phyloP scores from a whole-genome alignment of 2,113 vertebrate genomes.

The Gymnobelideus leadbeateri region DNA sequence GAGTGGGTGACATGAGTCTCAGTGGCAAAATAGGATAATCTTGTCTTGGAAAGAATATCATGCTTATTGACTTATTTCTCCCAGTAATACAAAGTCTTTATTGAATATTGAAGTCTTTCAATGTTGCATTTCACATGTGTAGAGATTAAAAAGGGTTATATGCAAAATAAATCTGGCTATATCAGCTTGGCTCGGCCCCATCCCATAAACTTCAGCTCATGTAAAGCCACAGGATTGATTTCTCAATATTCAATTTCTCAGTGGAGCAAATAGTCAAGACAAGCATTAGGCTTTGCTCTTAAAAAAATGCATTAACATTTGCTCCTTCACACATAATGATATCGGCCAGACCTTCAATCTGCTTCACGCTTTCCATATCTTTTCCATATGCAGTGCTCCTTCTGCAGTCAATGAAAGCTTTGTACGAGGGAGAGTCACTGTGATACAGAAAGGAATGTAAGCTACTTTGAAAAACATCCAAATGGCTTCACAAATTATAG shows the following conservation, averaged over 20 bases:
- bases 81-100: constrained; percentile 54
- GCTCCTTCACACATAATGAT: neutral
- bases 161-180: constrained; percentile 63
- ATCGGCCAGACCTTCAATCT: constrained; percentile 36
- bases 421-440: constrained; percentile 17
- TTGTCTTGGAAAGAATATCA: constrained; percentile 45
- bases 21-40: constrained; percentile 19
- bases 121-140: constrained; percentile 53
- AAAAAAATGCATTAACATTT: constrained; percentile 47
- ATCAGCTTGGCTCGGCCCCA: constrained; percentile 48
- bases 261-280: constrained; percentile 58
- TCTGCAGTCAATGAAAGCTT: constrained; percentile 26
- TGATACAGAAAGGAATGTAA: constrained; percentile 24
- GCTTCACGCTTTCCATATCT: constrained; percentile 37
- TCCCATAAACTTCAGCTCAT: constrained; percentile 50
- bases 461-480: neutral
- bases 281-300: constrained; percentile 44
- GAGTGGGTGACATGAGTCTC: neutral
- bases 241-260: constrained; percentile 65
- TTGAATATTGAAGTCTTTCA: constrained; percentile 50
- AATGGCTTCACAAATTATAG: constrained; percentile 35
- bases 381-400: constrained; percentile 15
- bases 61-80: constrained; percentile 67
- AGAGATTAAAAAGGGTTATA: constrained; percentile 62
- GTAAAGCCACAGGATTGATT: constrained; percentile 53